Conservation (phyloP, 2,113 vertebrate species). For the Piaya cayana region DNA sequence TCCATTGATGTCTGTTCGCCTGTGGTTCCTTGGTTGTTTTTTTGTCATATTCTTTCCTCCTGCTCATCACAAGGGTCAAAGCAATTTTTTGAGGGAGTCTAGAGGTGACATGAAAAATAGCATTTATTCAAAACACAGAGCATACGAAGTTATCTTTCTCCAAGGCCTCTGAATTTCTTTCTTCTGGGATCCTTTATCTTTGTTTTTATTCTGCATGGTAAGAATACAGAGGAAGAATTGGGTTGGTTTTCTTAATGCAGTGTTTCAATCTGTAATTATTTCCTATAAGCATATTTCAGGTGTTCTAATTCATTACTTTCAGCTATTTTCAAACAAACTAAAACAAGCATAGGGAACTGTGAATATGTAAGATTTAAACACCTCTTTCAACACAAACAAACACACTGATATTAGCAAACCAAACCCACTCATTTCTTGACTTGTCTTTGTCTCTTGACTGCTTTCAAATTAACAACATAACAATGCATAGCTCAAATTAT, state of each 20-base stretch:
- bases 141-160: background rate
- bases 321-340: background rate
- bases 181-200: background rate
- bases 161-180: background rate
- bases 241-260: background rate
- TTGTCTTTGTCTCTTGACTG: background rate
- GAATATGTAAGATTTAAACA: background rate
- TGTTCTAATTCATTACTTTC: background rate
- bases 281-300: constrained; percentile 23
- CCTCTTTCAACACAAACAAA: background rate
- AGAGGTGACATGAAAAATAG: background rate
- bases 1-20: background rate
- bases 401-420: background rate
- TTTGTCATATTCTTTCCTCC: background rate
- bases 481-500: background rate
- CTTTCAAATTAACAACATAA: background rate
- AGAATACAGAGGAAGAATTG: background rate
- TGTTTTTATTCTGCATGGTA: background rate
- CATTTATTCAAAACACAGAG: background rate
- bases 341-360: background rate
- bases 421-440: background rate
- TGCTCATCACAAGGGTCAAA: background rate
- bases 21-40: background rate
- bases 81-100: background rate
- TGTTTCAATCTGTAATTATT: background rate